These are phyloP conservation scores for Rhizoglyphus robini DNA, from an alignment of 1,140 invertebrate species.

Conservation along the genomic window DNA sequence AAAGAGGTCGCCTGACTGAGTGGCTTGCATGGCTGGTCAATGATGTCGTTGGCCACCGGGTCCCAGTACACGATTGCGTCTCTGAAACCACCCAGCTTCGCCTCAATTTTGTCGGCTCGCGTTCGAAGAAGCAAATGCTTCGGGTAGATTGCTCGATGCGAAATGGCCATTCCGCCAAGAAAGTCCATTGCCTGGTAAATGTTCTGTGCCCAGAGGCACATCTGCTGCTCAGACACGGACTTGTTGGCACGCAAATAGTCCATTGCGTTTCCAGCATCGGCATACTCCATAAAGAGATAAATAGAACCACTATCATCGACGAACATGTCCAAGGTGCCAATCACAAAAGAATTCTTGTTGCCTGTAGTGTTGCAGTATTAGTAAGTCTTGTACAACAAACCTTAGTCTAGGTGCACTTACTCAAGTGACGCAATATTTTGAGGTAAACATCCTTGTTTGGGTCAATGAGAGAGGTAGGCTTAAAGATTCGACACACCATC, in stretches of 20 bases:
- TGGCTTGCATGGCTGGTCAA: background rate
- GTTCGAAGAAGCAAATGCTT: background rate
- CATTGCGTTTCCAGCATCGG: background rate
- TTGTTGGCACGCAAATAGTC: background rate
- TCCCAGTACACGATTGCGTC: constrained; percentile 6
- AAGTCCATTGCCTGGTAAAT: background rate
- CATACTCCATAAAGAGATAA: background rate
- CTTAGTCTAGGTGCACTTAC: background rate
- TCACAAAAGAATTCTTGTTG: background rate
- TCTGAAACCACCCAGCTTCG: background rate
- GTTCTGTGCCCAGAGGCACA: background rate
- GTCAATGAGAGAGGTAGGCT: background rate
- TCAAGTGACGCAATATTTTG: background rate
- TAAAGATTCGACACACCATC: background rate
- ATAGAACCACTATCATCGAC: background rate
- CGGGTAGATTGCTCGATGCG: background rate
- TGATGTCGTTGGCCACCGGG: background rate
- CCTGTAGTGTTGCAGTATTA: too few relatives aligned
- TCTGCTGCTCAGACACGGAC: background rate
- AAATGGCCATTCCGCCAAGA: background rate
- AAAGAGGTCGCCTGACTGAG: background rate
- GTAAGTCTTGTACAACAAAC: too few relatives aligned
- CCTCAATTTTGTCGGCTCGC: background rate
- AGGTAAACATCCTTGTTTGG: background rate
- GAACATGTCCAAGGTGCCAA: background rate